phyloP scores from a whole-genome alignment of 2,797 vertebrate species.

The Salarias fasciatus region DNA sequence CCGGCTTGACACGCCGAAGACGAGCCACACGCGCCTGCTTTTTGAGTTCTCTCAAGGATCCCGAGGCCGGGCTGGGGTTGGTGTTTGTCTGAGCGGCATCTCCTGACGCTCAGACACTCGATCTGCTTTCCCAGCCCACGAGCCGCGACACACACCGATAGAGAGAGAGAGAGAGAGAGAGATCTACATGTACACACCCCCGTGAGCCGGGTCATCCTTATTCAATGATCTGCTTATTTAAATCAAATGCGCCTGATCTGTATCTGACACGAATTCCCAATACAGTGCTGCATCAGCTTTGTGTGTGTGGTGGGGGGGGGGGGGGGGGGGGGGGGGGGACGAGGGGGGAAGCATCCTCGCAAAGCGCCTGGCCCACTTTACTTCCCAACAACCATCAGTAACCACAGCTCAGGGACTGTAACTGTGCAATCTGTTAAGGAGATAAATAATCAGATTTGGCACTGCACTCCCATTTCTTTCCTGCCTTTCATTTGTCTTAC shows the following conservation, averaged over 20 bases:
- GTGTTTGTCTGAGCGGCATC: slow-evolving; percentile 66
- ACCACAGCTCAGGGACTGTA: slow-evolving; percentile 90
- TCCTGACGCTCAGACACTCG: slow-evolving; percentile 58
- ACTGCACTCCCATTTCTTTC: slow-evolving; percentile 88
- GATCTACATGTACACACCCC: slow-evolving; percentile 54
- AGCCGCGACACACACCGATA: slow-evolving; percentile 45
- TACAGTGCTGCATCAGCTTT: slow-evolving; percentile 63
- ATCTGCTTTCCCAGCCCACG: slow-evolving; percentile 42
- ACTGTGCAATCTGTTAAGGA: slow-evolving; percentile 93
- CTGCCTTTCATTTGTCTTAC: slow-evolving; percentile 96
- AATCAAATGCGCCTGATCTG: slow-evolving; percentile 79
- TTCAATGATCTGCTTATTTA: slow-evolving; percentile 78
- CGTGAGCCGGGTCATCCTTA: slow-evolving; percentile 70
- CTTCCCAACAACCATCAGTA: slow-evolving; percentile 81
- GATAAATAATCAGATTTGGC: slow-evolving; percentile 97
- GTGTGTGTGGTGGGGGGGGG: slow-evolving; percentile 22
- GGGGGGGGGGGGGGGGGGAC: background rate
- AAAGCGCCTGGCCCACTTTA: slow-evolving; percentile 82
- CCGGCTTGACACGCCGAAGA: slow-evolving; percentile 77
- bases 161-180: too few relatives aligned
- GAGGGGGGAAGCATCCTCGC: slow-evolving; percentile 47
- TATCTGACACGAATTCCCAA: slow-evolving; percentile 78
- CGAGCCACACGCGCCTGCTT: slow-evolving; percentile 70
- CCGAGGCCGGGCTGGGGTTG: slow-evolving; percentile 62
- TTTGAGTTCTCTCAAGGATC: slow-evolving; percentile 76